Percentiles rank a stretch among this genome's conserved stretches.
Conservation (phyloP, 2,888 invertebrate species). For the Anaspis maculata region DNA sequence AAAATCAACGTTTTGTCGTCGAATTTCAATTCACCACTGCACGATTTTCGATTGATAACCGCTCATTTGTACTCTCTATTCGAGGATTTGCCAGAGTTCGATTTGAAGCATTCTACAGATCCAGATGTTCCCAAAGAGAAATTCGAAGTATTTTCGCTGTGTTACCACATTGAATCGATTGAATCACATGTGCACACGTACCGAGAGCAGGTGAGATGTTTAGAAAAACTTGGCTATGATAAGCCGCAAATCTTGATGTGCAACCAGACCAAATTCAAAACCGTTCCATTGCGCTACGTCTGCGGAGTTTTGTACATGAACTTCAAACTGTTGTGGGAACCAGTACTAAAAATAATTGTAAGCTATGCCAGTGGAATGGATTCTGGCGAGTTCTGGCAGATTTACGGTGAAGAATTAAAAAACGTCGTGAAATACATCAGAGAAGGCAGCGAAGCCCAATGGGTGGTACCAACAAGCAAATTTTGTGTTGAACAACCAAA, state of each 20-base stretch:
- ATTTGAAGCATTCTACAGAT: slow-evolving; percentile 32
- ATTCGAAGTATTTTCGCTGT: slow-evolving; percentile 56
- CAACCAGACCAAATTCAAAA: slow-evolving; percentile 50
- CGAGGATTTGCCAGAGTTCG: slow-evolving; percentile 47
- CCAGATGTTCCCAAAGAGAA: slow-evolving; percentile 39
- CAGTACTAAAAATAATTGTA: slow-evolving; percentile 65
- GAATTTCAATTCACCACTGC: slow-evolving; percentile 61
- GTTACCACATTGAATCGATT: slow-evolving; percentile 63
- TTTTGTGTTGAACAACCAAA: no score
- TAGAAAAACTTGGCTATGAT: slow-evolving; percentile 65
- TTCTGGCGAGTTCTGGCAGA: slow-evolving; percentile 61
- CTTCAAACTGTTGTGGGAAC: slow-evolving; percentile 85
- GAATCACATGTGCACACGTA: slow-evolving; percentile 69
- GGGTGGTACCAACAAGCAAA: no score
- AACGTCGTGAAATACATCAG: slow-evolving; percentile 44
- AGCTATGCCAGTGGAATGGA: slow-evolving; percentile 60
- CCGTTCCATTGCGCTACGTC: slow-evolving; percentile 67
- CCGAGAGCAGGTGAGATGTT: slow-evolving; percentile 62
- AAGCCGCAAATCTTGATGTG: slow-evolving; percentile 47
- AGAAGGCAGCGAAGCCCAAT: slow-evolving; percentile 11
- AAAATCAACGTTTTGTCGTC: slow-evolving; percentile 48
- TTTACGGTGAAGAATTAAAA: slow-evolving; percentile 55
- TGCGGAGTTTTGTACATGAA: slow-evolving; percentile 78
- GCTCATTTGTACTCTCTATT: slow-evolving; percentile 68
- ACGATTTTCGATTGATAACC: slow-evolving; percentile 62